A percentile compares a stretch with the other conserved stretches of the same genome.
Evolutionary conservation across 2,888 invertebrate genomes (phyloP).

Genomic region (Drosophila birchii): DNA sequence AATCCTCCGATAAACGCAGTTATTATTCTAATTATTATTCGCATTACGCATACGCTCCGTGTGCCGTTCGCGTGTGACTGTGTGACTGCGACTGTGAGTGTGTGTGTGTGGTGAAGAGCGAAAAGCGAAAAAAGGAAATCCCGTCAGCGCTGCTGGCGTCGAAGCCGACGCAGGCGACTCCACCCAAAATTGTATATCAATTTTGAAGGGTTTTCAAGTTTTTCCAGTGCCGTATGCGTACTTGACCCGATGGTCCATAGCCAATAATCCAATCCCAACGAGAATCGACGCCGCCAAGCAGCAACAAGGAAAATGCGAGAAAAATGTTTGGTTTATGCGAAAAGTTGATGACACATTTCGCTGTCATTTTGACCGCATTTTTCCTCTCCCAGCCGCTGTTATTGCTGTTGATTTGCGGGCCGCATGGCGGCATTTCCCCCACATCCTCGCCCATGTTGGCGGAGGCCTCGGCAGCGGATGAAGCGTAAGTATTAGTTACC

Average conservation of each 20-base stretch:
- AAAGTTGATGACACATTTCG: slow-evolving; percentile 85
- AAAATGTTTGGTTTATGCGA: slow-evolving; percentile 83
- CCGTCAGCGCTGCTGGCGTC: slow-evolving; percentile 50
- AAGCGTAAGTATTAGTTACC: slow-evolving; percentile 81
- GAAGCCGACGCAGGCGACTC: slow-evolving; percentile 70
- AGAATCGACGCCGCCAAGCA: slow-evolving; percentile 39
- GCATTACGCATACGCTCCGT: slow-evolving; percentile 67
- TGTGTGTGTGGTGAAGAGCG: slow-evolving; percentile 26
- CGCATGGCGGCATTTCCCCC: slow-evolving; percentile 64
- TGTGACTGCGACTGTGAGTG: slow-evolving; percentile 32
- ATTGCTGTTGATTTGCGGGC: slow-evolving; percentile 78
- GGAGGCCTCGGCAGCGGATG: slow-evolving; percentile 83
- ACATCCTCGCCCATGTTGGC: slow-evolving; percentile 56
- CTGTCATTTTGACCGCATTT: slow-evolving; percentile 83
- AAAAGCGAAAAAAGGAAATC: slow-evolving; percentile 20
- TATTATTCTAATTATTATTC: slow-evolving; percentile 48
- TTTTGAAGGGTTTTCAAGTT: slow-evolving; percentile 45
- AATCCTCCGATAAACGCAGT: slow-evolving; percentile 28
- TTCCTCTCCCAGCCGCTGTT: slow-evolving; percentile 81
- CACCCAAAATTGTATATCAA: slow-evolving; percentile 77
- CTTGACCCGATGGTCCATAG: slow-evolving; percentile 31
- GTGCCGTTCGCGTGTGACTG: slow-evolving; percentile 16
- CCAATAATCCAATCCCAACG: slow-evolving; percentile 21
- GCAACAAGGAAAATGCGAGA: slow-evolving; percentile 83
- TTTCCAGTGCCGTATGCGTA: slow-evolving; percentile 18